phyloP scores from a whole-genome alignment of 2,113 vertebrate species.

The Ictidomys tridecemlineatus region DNA sequence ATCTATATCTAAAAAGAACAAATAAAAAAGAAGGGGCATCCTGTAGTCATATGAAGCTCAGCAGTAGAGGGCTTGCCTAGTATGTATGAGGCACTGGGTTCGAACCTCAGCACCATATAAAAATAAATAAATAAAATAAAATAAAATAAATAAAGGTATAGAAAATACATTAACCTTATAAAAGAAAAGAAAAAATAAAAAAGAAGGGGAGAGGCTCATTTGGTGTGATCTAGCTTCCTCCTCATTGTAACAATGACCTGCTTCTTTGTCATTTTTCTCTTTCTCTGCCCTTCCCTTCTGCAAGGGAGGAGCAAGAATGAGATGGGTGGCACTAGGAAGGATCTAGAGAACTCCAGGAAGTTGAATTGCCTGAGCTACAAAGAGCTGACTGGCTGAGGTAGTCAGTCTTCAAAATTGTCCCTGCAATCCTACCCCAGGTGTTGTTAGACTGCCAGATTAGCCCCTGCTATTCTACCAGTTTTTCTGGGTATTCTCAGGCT shows the following conservation, averaged over 20 bases:
- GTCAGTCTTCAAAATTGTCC: not conserved
- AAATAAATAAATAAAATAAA: no score
- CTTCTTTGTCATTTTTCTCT: not conserved
- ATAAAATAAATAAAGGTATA: no score
- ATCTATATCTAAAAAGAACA: no score
- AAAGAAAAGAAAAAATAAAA: no score
- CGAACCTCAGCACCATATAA: no score
- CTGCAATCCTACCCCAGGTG: not conserved
- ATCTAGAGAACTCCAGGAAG: not conserved
- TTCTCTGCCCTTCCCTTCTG: not conserved
- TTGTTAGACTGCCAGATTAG: not conserved
- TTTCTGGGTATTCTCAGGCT: not conserved
- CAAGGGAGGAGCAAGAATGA: not conserved
- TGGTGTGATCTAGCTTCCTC: not conserved
- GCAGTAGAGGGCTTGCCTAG: no score
- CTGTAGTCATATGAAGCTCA: no score
- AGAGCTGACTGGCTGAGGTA: not conserved
- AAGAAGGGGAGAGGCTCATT: not conserved
- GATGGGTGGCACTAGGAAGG: no score
- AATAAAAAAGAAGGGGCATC: not conserved
- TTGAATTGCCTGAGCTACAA: not conserved
- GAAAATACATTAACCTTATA: no score
- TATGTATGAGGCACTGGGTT: no score
- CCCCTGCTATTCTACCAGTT: not conserved
- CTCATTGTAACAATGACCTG: not conserved